phyloP scores from a whole-genome alignment of 2,888 invertebrate species.

The Magallana nippona region DNA sequence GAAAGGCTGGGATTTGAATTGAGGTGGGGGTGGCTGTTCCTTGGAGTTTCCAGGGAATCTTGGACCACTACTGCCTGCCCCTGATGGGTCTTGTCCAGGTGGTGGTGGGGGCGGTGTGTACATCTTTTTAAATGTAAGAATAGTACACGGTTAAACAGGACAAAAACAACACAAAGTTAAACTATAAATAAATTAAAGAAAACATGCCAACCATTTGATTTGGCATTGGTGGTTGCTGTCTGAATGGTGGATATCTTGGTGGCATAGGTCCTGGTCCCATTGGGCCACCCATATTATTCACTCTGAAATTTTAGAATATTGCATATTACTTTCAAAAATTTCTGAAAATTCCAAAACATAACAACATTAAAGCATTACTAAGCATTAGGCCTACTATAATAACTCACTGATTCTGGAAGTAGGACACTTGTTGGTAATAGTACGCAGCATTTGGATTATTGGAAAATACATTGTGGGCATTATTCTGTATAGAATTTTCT shows the following conservation, averaged over 20 bases:
- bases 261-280: neutral
- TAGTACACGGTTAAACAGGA: neutral
- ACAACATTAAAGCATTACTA: constrained; percentile 35
- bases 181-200: neutral
- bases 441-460: constrained; percentile 44
- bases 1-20: constrained; percentile 37
- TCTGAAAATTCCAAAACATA: neutral
- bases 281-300: constrained; percentile 7
- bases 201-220: neutral
- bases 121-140: neutral
- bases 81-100: constrained; percentile 34
- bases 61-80: neutral
- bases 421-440: constrained; percentile 57
- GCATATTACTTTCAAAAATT: no score
- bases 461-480: neutral
- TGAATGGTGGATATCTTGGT: neutral
- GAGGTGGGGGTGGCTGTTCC: constrained; percentile 14
- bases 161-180: neutral
- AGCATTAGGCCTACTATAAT: no score
- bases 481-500: constrained; percentile 17
- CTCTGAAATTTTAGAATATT: neutral
- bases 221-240: constrained; percentile 9
- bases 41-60: constrained; percentile 6
- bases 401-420: constrained; percentile 53
- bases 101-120: constrained; percentile 45